These are phyloP conservation scores for Pseudobourletiella spinata DNA, from an alignment of 1,140 invertebrate genomes.

Conservation along the genomic window DNA sequence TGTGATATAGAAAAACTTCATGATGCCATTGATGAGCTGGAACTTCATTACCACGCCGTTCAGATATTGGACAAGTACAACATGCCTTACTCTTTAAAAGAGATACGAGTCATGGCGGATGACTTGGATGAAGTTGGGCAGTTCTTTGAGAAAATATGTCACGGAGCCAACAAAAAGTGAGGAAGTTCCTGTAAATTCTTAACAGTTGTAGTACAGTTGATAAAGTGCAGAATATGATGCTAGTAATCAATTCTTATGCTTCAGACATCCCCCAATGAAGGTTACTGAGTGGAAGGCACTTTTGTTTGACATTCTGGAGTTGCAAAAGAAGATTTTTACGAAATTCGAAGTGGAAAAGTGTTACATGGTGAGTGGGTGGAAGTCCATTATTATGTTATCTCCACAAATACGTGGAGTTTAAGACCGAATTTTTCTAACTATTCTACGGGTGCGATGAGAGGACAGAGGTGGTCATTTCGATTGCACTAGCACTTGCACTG, in stretches of 20 bases:
- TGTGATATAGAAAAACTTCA: conserved; percentile 39
- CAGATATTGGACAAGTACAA: conserved; percentile 47
- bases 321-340: conserved; percentile 25
- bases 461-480: no score
- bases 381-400: neutral
- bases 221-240: no score
- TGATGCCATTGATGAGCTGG: conserved; percentile 44
- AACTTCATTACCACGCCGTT: conserved; percentile 46
- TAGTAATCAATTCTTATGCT: conserved; percentile 1
- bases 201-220: no score
- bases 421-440: no score
- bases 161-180: conserved; percentile 24
- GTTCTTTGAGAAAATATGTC: conserved; percentile 21
- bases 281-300: conserved; percentile 31
- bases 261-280: conserved; percentile 28
- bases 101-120: conserved; percentile 12
- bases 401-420: no score
- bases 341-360: conserved; percentile 23
- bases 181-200: no score
- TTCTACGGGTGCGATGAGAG: no score
- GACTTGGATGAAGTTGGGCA: neutral
- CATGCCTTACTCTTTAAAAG: conserved; percentile 41
- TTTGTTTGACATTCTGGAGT: conserved; percentile 29
- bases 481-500: no score
- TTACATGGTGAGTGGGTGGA: conserved; percentile 27